These are phyloP conservation scores for Ochlodes sylvanus DNA, from an alignment of 2,888 invertebrate species.

Conservation along the genomic window DNA sequence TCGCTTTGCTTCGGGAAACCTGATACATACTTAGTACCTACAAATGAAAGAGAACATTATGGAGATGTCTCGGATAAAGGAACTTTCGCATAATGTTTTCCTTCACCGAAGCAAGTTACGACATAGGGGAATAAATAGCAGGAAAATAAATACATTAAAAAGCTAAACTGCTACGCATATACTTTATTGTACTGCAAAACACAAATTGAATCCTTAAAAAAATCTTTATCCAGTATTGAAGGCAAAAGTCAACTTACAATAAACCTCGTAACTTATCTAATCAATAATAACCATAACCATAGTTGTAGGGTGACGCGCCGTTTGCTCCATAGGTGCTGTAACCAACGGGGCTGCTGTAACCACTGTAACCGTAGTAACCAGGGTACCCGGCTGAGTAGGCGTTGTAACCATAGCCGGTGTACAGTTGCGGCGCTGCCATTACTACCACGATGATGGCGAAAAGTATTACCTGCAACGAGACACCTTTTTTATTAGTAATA, in stretches of 20 bases:
- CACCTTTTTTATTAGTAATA: background rate
- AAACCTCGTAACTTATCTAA: background rate
- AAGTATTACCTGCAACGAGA: slow-evolving; percentile 69
- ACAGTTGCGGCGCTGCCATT: slow-evolving; percentile 75
- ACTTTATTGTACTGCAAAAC: background rate
- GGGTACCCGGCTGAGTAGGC: slow-evolving; percentile 64
- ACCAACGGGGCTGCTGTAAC: slow-evolving; percentile 65
- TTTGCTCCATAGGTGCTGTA: slow-evolving; percentile 67
- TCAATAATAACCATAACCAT: slow-evolving; percentile 71
- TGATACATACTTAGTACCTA: no score
- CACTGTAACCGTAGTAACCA: slow-evolving; percentile 67
- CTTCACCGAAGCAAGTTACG: no score
- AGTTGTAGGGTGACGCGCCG: slow-evolving; percentile 64
- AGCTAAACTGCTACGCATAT: background rate
- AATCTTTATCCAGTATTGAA: background rate
- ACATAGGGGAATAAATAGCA: no score
- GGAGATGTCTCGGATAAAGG: no score
- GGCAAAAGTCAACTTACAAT: slow-evolving; percentile 14
- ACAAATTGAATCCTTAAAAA: background rate
- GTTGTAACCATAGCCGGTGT: slow-evolving; percentile 65
- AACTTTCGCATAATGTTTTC: no score
- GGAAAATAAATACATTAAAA: background rate
- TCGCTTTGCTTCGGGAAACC: no score
- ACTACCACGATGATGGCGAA: slow-evolving; percentile 76
- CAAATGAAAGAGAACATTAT: no score